Conservation (phyloP, 2,797 vertebrate species). For the Falco rusticolus region DNA sequence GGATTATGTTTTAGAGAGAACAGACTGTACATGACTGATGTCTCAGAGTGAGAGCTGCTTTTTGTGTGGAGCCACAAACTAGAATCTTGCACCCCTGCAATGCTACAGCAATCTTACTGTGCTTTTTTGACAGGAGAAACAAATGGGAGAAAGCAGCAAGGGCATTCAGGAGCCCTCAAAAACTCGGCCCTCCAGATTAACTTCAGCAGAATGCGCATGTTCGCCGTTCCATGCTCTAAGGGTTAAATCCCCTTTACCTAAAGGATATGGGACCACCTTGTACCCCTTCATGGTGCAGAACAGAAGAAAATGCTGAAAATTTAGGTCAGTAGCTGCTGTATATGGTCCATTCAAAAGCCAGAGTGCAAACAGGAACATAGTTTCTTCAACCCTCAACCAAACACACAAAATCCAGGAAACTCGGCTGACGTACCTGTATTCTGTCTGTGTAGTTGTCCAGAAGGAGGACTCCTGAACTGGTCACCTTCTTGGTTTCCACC, state of each 20-base stretch:
- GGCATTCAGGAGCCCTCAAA: neutral
- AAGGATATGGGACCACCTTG: neutral
- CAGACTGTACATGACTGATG: neutral
- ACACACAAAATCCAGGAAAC: neutral
- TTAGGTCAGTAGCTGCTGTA: neutral
- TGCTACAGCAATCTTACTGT: neutral
- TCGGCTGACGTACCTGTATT: slow-evolving; percentile 86
- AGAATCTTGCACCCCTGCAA: neutral
- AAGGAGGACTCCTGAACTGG: slow-evolving; percentile 94
- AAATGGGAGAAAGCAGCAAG: neutral
- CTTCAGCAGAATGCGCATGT: accelerated
- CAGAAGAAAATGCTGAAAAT: neutral
- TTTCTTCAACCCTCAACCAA: neutral
- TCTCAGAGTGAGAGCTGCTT: neutral
- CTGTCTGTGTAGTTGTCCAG: slow-evolving; percentile 97
- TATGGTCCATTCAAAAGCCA: accelerated
- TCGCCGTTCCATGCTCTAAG: neutral
- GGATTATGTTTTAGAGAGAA: neutral
- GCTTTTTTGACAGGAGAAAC: neutral
- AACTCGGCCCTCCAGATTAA: neutral
- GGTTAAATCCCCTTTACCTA: neutral
- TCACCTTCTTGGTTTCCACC: slow-evolving; percentile 99
- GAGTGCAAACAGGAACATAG: accelerated
- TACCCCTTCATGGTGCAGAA: neutral
- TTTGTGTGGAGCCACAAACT: accelerated